A percentile compares a stretch with the other conserved stretches of the same genome.
phyloP scores from a whole-genome alignment of 2,113 vertebrate genomes.

The Monopterus albus region DNA sequence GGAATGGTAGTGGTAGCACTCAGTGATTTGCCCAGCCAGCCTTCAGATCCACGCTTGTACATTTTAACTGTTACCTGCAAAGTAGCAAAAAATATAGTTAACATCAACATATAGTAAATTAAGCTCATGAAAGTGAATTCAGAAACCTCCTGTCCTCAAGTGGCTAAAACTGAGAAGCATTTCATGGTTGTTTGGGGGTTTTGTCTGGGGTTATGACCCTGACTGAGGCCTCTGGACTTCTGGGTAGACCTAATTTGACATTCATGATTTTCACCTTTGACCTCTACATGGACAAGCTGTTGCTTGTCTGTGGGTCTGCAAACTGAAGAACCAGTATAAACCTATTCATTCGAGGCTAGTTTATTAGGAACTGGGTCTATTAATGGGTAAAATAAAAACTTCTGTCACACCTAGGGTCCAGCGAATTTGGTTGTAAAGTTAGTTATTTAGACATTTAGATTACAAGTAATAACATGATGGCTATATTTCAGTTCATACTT shows the following conservation, averaged over 20 bases:
- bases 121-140: neutral
- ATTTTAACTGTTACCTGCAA: conserved; percentile 81
- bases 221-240: conserved; percentile 61
- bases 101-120: no score
- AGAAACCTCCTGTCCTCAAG: neutral
- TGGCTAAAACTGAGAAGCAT: conserved; percentile 4
- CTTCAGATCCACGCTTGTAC: conserved; percentile 77
- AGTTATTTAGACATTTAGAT: no score
- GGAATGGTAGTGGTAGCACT: conserved; percentile 80
- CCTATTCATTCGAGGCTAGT: neutral
- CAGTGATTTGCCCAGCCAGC: conserved; percentile 79
- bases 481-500: neutral
- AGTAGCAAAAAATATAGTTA: neutral
- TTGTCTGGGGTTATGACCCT: conserved; percentile 50
- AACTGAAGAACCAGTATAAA: neutral
- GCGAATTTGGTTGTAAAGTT: no score
- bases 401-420: neutral
- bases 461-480: no score
- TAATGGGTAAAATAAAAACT: neutral
- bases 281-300: conserved; percentile 70
- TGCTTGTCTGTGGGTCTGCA: neutral
- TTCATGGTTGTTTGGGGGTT: conserved; percentile 20
- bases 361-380: neutral
- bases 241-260: conserved; percentile 35
- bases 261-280: conserved; percentile 72